These are phyloP conservation scores for Pemphigus obesinymphae DNA, from an alignment of 1,140 invertebrate species.

Conservation along the genomic window DNA sequence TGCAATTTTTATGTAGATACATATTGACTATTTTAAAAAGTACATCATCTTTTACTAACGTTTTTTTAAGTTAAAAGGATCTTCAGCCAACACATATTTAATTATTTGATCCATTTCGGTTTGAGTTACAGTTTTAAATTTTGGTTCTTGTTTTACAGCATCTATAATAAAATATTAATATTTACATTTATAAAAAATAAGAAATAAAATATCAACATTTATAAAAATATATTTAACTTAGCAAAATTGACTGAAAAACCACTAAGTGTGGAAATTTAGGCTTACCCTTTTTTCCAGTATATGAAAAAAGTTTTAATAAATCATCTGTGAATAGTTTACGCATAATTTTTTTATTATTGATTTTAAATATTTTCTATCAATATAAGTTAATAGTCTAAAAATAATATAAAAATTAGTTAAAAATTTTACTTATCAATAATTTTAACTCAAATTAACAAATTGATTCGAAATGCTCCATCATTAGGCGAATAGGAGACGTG, in stretches of 20 bases:
- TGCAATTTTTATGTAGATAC: too few species aligned
- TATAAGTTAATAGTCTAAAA: background rate
- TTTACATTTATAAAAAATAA: too few species aligned
- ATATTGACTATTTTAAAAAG: too few species aligned
- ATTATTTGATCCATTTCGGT: background rate
- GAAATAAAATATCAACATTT: too few species aligned
- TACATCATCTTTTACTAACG: too few species aligned
- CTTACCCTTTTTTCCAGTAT: background rate
- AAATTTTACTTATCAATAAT: too few species aligned
- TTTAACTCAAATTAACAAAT: too few species aligned
- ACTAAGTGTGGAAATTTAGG: background rate
- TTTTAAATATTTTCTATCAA: background rate
- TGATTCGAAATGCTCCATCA: too few species aligned
- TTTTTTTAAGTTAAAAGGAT: background rate
- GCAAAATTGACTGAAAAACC: background rate
- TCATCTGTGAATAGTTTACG: background rate
- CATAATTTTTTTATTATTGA: background rate
- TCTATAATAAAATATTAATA: background rate
- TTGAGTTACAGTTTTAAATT: background rate
- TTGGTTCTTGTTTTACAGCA: background rate
- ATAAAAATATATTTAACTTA: too few species aligned
- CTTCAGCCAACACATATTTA: background rate
- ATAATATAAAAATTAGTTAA: too few species aligned
- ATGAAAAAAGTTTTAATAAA: background rate
- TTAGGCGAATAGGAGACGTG: too few species aligned